phyloP scores from a whole-genome alignment of 2,113 vertebrate species.

The Okapia johnstoni region DNA sequence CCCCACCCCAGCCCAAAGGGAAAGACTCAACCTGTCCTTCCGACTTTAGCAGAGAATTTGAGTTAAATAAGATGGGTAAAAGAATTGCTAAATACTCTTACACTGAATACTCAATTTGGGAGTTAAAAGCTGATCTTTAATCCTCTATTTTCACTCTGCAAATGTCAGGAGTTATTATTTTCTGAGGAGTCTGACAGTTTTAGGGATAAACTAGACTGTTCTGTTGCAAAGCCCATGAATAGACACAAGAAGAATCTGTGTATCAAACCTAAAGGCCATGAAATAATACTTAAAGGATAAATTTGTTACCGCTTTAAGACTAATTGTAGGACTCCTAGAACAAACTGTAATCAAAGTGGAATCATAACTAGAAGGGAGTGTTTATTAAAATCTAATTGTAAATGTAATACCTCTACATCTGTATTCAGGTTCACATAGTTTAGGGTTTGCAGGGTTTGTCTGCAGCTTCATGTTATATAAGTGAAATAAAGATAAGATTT shows the following conservation, averaged over 20 bases:
- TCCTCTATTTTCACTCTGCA: slow-evolving; percentile 77
- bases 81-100: slow-evolving; percentile 50
- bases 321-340: slow-evolving; percentile 37
- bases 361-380: not conserved
- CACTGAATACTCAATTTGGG: slow-evolving; percentile 74
- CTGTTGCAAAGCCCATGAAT: slow-evolving; percentile 70
- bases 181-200: slow-evolving; percentile 62
- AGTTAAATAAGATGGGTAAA: slow-evolving; percentile 65
- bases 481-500: not conserved
- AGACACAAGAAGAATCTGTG: slow-evolving; percentile 57
- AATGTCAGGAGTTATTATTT: slow-evolving; percentile 77
- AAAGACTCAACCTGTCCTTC: slow-evolving; percentile 53
- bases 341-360: not conserved
- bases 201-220: slow-evolving; percentile 72
- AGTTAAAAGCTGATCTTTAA: slow-evolving; percentile 78
- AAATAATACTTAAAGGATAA: slow-evolving; percentile 64
- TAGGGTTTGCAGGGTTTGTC: fast-evolving
- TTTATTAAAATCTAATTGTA: not conserved
- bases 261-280: slow-evolving; percentile 68
- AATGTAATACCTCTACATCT: not conserved
- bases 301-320: slow-evolving; percentile 65
- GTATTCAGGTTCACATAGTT: fast-evolving
- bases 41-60: slow-evolving; percentile 66
- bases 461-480: not conserved
- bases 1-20: not conserved